Evolutionary conservation across 1,140 invertebrate genomes (phyloP), one percentile per base, ranked within the genome.

Genomic region (Heterodera schachtii): DNA sequence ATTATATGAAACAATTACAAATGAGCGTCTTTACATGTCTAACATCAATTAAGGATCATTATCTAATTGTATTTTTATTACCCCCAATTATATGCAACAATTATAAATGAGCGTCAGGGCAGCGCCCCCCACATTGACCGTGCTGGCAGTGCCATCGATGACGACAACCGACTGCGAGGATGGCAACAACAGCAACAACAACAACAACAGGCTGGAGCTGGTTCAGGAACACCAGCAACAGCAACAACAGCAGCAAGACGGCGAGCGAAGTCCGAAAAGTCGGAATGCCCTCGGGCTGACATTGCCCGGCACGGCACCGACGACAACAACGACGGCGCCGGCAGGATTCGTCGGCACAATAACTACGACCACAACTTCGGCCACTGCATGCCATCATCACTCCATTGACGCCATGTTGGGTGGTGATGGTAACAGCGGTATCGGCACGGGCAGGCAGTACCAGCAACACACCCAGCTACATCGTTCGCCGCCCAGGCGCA

Each of bases 331-430:
- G 2, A 11, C 49, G 49, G 49, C 49, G 49, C 2, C 49, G 2
- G 49, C 49, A 52, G 11, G 6, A 8, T 6, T 11, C 47, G 9
- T 4, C 49, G 49, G 49, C 49, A 52, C 49, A 52, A 52, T 0
- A 2, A 52, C 31, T 31, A 31, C 31, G 1, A 31, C 31, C 67
- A 52, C 52, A 52, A 8, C 52, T 7, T 16, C 52, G 16, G 19
- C 57, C 13, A 64, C 57, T 2, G 49, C 49, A 52, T 64, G 3
- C 19, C 13, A 11, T 11, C 69, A 13, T 11, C 69, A 71, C 43
- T 71, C 69, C 69, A 71, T 71, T 71, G 69, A 71, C 19, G 69
- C 69, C 41, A 71, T 71, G 69, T 41, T 71, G 21, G 41, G 69
- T 11, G 49, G 6, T 52, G 49, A 2, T 2, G 11, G 49, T 49